phyloP scores from a whole-genome alignment of 1,140 invertebrate species.

The Drosophila bifasciata region DNA sequence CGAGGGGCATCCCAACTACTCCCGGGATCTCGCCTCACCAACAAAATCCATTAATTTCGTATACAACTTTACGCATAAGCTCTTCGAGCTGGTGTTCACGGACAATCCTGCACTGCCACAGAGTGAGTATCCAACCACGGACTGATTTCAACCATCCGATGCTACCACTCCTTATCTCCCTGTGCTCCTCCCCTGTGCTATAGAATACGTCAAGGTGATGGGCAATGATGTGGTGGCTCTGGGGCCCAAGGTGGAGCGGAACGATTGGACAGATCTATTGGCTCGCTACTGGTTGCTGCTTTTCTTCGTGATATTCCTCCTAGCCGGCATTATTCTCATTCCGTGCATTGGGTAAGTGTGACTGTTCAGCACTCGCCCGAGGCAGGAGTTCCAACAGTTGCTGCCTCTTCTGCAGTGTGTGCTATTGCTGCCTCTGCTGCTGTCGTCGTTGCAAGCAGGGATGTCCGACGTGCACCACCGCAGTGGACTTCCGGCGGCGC shows the following conservation, averaged over 20 bases:
- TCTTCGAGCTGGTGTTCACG: constrained; percentile 29
- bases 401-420: constrained; percentile 84
- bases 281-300: constrained; percentile 86
- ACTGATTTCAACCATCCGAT: no score
- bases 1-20: constrained; percentile 15
- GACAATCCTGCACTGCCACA: constrained; percentile 30
- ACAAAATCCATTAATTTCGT: constrained; percentile 26
- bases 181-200: not conserved
- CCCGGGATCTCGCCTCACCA: not conserved
- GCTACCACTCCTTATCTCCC: not conserved
- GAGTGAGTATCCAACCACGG: constrained; percentile 27
- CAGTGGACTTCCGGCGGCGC: constrained; percentile 91
- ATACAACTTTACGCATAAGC: constrained; percentile 50
- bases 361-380: no score
- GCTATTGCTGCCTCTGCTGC: constrained; percentile 94
- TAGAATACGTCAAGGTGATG: constrained; percentile 63
- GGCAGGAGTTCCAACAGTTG: constrained; percentile 26
- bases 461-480: constrained; percentile 89
- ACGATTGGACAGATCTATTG: constrained; percentile 84
- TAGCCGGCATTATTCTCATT: constrained; percentile 87
- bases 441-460: constrained; percentile 90
- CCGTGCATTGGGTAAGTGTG: constrained; percentile 86
- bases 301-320: constrained; percentile 85
- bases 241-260: constrained; percentile 81
- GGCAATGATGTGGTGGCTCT: constrained; percentile 45